These are phyloP conservation scores for Phyllopteryx taeniolatus DNA, from an alignment of 2,113 vertebrate genomes.

Conservation along the genomic window DNA sequence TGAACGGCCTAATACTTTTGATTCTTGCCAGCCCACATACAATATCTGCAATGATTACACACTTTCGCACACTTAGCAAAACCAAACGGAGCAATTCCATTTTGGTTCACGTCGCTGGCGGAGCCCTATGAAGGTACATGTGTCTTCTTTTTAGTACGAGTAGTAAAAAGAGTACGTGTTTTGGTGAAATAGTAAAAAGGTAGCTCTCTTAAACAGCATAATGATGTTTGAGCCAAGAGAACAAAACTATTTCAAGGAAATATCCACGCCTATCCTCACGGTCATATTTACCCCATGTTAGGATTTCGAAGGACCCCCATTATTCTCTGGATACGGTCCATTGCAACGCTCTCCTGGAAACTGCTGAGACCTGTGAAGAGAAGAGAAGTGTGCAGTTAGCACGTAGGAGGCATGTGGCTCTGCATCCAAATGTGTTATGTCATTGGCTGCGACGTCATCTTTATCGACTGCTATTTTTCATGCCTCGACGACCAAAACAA, in stretches of 20 bases:
- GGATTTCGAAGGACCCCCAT: constrained; percentile 59
- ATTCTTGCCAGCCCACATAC: too few relatives aligned
- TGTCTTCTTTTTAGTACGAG: too few relatives aligned
- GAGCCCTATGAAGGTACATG: too few relatives aligned
- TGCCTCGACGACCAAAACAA: neutral
- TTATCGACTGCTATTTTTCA: neutral
- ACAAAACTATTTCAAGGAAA: too few relatives aligned
- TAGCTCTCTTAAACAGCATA: too few relatives aligned
- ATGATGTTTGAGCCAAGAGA: neutral
- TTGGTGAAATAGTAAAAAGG: too few relatives aligned
- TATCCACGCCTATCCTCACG: neutral
- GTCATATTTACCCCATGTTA: constrained; percentile 38
- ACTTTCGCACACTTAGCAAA: too few relatives aligned
- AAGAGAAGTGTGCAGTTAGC: constrained; percentile 1
- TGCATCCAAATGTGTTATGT: neutral
- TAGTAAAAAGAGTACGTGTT: too few relatives aligned
- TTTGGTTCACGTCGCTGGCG: too few relatives aligned
- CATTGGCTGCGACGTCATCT: neutral
- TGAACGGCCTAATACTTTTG: neutral
- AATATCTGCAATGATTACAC: too few relatives aligned
- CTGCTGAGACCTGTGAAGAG: constrained; percentile 5
- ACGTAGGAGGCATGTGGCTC: neutral
- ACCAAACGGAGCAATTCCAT: too few relatives aligned
- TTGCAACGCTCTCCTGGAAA: neutral
- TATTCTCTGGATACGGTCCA: constrained; percentile 62